Conservation (phyloP, 2,888 invertebrate genomes). For the Phyllotreta cruciferae region DNA sequence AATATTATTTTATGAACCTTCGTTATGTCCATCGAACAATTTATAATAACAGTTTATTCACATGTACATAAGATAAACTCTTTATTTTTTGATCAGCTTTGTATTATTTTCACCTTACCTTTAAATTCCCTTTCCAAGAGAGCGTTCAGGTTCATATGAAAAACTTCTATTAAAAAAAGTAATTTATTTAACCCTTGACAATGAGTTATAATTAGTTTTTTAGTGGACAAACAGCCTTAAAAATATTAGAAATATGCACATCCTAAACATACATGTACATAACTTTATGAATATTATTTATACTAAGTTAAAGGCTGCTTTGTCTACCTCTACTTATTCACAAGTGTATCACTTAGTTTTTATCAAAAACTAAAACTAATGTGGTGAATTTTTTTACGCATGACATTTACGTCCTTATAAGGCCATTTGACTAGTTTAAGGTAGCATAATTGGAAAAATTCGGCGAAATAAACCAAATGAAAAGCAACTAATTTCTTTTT, state of each 20-base stretch:
- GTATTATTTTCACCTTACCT: constrained; percentile 8
- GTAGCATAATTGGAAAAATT: too few species aligned
- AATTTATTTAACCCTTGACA: constrained; percentile 5
- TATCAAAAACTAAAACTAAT: too few species aligned
- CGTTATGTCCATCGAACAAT: constrained; percentile 27
- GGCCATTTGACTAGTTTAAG: too few species aligned
- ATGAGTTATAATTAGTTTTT: neutral
- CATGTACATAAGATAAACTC: constrained; percentile 26
- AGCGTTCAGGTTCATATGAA: neutral
- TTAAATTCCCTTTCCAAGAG: constrained; percentile 1
- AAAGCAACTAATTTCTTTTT: too few species aligned
- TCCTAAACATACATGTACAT: constrained; percentile 1
- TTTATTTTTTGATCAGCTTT: constrained; percentile 24
- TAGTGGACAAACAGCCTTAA: constrained; percentile 7
- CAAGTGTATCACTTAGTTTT: too few species aligned
- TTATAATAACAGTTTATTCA: constrained; percentile 29
- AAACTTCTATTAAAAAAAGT: constrained; percentile 2
- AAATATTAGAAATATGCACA: neutral
- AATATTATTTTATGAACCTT: constrained; percentile 8
- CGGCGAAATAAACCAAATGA: too few species aligned
- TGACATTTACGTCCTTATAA: too few species aligned
- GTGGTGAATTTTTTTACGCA: too few species aligned
- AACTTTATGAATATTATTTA: neutral
- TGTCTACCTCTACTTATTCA: neutral
- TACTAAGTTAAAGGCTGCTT: constrained; percentile 2